These are phyloP conservation scores for Eristalinus aeneus DNA, from an alignment of 2,888 invertebrate genomes.

Conservation along the genomic window DNA sequence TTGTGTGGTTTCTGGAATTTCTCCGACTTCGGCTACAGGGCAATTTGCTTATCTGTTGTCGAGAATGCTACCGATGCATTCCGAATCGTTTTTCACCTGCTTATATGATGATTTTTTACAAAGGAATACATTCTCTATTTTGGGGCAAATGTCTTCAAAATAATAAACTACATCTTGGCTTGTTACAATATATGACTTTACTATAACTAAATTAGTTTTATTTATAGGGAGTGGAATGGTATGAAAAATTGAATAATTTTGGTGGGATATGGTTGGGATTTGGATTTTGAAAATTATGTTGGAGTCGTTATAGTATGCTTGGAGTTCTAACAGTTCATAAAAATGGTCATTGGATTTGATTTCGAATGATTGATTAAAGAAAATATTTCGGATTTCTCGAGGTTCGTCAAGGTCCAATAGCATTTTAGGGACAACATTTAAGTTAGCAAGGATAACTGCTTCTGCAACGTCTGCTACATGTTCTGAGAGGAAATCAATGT, in stretches of 20 bases:
- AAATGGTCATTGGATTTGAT: constrained; percentile 35
- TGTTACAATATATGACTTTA: not conserved
- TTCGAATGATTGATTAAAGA: constrained; percentile 28
- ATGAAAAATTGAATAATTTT: constrained; percentile 30
- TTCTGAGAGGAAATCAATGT: no score
- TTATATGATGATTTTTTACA: constrained; percentile 13
- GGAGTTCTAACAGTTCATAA: no score
- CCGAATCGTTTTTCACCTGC: not conserved
- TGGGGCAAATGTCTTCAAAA: constrained; percentile 27
- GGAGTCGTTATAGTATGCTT: no score
- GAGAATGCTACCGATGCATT: not conserved
- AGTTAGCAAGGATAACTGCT: no score
- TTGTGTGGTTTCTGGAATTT: no score
- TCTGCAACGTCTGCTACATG: no score
- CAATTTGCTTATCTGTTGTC: constrained; percentile 4
- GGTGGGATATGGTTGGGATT: constrained; percentile 15
- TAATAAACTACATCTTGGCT: no score
- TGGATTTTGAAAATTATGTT: no score
- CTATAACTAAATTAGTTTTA: not conserved
- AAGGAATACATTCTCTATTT: constrained; percentile 26
- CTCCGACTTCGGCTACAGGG: no score
- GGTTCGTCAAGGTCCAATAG: constrained; percentile 17
- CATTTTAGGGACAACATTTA: no score
- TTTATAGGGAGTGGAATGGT: constrained; percentile 42
- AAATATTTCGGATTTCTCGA: no score